A percentile compares a stretch with the other conserved stretches of the same genome.
phyloP scores from a whole-genome alignment of 2,888 invertebrate species.

The Asteroscopus sphinx region DNA sequence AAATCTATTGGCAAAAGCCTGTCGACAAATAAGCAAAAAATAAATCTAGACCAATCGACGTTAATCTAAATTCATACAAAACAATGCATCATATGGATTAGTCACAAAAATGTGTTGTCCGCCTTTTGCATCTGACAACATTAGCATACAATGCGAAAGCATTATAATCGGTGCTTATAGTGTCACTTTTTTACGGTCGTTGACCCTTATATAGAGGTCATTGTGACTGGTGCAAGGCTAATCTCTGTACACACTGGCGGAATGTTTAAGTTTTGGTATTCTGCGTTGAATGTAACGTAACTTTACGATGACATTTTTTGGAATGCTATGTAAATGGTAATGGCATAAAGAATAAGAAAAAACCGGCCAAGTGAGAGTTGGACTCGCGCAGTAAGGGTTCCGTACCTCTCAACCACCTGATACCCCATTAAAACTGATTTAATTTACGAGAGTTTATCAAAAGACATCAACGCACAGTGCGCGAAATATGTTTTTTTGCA shows the following conservation, averaged over 20 bases:
- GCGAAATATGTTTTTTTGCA: too few relatives aligned
- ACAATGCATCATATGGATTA: slow-evolving; percentile 54
- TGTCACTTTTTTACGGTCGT: slow-evolving; percentile 50
- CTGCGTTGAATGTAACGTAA: slow-evolving; percentile 38
- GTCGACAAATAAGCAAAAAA: slow-evolving; percentile 21
- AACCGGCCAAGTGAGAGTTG: too few relatives aligned
- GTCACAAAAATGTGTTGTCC: slow-evolving; percentile 42
- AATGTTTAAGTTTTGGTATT: slow-evolving; percentile 34
- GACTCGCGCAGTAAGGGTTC: too few relatives aligned
- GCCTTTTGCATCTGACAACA: slow-evolving; percentile 52
- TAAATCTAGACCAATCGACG: slow-evolving; percentile 48
- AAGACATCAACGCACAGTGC: too few relatives aligned
- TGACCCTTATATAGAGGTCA: slow-evolving; percentile 57
- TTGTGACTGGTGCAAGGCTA: slow-evolving; percentile 56
- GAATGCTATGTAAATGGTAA: slow-evolving; percentile 29
- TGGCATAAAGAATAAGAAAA: too few relatives aligned
- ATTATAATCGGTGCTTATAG: slow-evolving; percentile 45
- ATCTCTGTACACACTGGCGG: slow-evolving; percentile 27
- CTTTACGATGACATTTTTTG: slow-evolving; percentile 17
- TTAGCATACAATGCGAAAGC: slow-evolving; percentile 69
- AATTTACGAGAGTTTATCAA: too few relatives aligned
- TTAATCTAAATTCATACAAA: slow-evolving; percentile 49
- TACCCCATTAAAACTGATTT: too few relatives aligned
- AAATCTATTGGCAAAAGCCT: slow-evolving; percentile 24
- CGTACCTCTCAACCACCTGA: too few relatives aligned